These are phyloP conservation scores for Lithophane semibrunnea DNA, from an alignment of 2,888 invertebrate genomes.

Conservation along the genomic window DNA sequence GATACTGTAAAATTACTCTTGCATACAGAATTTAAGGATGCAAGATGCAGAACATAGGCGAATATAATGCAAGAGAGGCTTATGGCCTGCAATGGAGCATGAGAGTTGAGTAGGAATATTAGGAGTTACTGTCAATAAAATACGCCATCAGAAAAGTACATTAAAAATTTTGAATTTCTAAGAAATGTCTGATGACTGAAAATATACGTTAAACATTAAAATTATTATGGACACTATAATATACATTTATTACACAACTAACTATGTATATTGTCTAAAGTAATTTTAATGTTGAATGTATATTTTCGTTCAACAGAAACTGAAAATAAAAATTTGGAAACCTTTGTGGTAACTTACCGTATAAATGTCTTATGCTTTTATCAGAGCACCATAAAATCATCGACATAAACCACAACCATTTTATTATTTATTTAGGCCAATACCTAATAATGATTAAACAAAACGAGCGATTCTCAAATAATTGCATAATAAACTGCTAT, in stretches of 20 bases:
- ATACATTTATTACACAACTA: no score
- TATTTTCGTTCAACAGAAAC: no score
- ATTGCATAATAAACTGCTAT: background rate
- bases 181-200: background rate
- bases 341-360: no score
- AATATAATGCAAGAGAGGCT: background rate
- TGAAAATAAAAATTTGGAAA: no score
- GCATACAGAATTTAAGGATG: background rate
- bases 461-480: background rate
- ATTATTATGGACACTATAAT: no score
- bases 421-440: background rate
- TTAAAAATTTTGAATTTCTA: background rate
- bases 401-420: background rate
- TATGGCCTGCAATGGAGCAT: background rate
- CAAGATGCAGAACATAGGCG: background rate
- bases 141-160: background rate
- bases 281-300: no score
- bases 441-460: background rate
- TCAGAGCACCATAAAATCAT: background rate
- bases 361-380: background rate
- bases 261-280: no score
- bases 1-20: conserved; percentile 8
- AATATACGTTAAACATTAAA: no score
- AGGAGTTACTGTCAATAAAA: background rate
- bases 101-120: background rate